Conservation (phyloP, 2,888 invertebrate species). For the Trissolcus brochymenae region DNA sequence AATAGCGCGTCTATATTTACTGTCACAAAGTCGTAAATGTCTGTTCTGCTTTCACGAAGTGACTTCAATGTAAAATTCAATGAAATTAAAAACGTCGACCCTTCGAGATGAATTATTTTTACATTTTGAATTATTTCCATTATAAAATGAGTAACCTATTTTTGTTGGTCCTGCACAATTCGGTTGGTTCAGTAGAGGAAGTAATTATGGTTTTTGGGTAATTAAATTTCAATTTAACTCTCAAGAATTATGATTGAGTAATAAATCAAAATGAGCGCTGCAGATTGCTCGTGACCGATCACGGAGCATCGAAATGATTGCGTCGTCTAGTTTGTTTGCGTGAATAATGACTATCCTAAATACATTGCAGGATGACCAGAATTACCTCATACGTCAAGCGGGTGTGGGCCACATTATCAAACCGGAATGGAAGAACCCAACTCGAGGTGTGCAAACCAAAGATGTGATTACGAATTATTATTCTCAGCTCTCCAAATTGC, state of each 20-base stretch:
- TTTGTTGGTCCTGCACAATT: background rate
- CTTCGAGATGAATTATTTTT: too few species aligned
- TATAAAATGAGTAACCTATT: background rate
- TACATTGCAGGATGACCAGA: conserved; percentile 84
- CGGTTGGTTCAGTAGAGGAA: background rate
- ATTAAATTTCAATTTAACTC: background rate
- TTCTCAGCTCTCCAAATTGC: conserved; percentile 84
- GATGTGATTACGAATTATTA: conserved; percentile 86
- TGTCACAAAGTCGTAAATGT: background rate
- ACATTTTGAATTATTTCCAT: too few species aligned
- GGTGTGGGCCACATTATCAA: conserved; percentile 85
- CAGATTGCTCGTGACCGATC: background rate
- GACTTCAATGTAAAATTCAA: too few species aligned
- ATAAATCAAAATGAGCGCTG: conserved; percentile 6
- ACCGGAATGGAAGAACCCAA: conserved; percentile 90
- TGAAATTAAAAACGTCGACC: too few species aligned
- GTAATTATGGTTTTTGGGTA: background rate
- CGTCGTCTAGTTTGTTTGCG: background rate
- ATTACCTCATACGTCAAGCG: conserved; percentile 87
- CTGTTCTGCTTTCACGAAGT: too few species aligned
- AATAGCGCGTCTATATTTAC: conserved; percentile 12
- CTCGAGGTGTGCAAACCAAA: conserved; percentile 85
- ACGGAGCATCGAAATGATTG: too few species aligned
- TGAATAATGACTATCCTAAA: conserved; percentile 34
- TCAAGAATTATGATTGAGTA: background rate